Evolutionary conservation across 2,797 vertebrate genomes (phyloP), one percentile per base, ranked within the genome.

Genomic region (Urocyon cinereoargenteus): DNA sequence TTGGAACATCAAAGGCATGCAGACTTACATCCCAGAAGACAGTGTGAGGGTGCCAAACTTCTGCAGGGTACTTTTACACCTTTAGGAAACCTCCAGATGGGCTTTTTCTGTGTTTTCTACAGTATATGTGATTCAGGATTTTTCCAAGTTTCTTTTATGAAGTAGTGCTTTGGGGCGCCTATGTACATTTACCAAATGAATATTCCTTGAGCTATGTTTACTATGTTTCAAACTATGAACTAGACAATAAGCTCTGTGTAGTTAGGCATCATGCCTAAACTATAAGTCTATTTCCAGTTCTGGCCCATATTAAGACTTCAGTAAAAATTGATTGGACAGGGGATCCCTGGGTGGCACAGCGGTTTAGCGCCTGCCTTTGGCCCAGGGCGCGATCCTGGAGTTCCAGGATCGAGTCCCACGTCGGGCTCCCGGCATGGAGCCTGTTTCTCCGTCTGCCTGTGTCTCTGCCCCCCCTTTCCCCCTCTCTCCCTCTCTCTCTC

Each of bases 71-170:
- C 28, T 18, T 66, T 89, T 51, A 36, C 7, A 10, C n/a, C 26
- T 91, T 91, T 72, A 57, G 70, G n/a, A 91, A 86, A 53, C 55
- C 77, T 92, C 90, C 57, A 94, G 16, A 86, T 75, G 28, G 11
- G 13, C 61, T 57, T 95, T 94, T 87, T 75, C 57, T 34, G 18
- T 57, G 45, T 84, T 91, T 89, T 81, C 82, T 79, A 14, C 18
- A 51, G 31, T 31, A 59, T 53, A 26, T 14, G 24, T n/a, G 10
- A 93, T 57, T 96, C 31, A 51, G 77, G 24, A 68, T 70, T 87
- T 91, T 92, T 92, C 61, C 26, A 97, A 84, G 21, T 96, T 90
- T 84, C 40, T 90, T 62, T 83, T 49, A 70, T 81, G 53, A 70
- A 84, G 22, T 53, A 31, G 31, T 95, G 26, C 64, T 82, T 79